A percentile compares a stretch with the other conserved stretches of the same genome.
Evolutionary conservation across 2,113 vertebrate genomes (phyloP).

Genomic region (Xiphophorus hellerii): DNA sequence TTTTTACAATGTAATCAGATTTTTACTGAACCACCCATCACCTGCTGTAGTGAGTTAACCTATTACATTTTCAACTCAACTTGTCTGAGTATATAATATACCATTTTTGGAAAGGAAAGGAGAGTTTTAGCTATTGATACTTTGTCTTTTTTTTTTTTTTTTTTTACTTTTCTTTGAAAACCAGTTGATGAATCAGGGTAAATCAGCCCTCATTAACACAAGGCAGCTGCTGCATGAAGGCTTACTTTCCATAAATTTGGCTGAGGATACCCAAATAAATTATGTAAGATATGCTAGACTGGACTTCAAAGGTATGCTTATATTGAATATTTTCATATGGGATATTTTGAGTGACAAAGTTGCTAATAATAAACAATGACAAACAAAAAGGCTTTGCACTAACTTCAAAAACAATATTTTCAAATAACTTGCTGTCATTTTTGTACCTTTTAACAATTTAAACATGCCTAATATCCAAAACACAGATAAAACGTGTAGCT

Average conservation of each 20-base stretch:
- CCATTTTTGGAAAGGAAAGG: not conserved
- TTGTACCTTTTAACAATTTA: too few relatives aligned
- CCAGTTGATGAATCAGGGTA: not conserved
- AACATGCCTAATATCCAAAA: too few relatives aligned
- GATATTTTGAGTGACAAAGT: not conserved
- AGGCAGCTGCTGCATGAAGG: not conserved
- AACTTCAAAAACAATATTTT: too few relatives aligned
- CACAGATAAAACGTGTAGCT: too few relatives aligned
- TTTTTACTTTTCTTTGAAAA: not conserved
- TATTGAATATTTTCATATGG: not conserved
- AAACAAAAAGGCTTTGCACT: too few relatives aligned
- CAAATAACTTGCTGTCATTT: too few relatives aligned
- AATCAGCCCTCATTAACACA: not conserved
- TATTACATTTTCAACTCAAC: constrained; percentile 15
- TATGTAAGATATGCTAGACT: not conserved
- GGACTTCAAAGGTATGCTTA: not conserved
- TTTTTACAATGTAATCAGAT: not conserved
- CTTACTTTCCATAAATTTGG: not conserved
- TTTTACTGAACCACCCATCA: not conserved
- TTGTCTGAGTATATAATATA: not conserved
- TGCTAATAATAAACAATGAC: too few relatives aligned
- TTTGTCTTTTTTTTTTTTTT: not conserved
- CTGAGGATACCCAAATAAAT: not conserved
- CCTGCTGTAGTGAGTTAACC: not conserved
- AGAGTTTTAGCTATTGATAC: not conserved